Evolutionary conservation across 2,797 vertebrate genomes (phyloP).

Genomic region (Leptoclinus maculatus): DNA sequence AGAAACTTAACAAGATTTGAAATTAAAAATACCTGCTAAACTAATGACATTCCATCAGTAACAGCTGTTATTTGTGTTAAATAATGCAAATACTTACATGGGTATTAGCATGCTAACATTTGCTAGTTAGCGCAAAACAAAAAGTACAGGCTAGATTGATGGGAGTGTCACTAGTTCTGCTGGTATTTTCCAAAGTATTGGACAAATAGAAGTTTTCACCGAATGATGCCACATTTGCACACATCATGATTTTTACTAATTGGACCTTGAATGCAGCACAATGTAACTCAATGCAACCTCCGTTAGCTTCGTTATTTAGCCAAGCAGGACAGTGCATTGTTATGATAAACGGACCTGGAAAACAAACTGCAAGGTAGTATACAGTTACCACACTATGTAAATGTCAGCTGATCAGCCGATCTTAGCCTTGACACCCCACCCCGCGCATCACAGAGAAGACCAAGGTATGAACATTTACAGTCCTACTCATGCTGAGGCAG

Average conservation of each 20-base stretch:
- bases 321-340: neutral
- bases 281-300: neutral
- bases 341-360: neutral
- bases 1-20: neutral
- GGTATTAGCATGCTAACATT: too few species aligned
- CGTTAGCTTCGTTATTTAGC: neutral
- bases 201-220: neutral
- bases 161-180: too few species aligned
- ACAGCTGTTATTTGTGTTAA: neutral
- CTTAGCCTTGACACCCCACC: constrained; percentile 10
- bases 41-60: too few species aligned
- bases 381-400: neutral
- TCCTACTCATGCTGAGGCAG: neutral
- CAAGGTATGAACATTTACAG: constrained; percentile 28
- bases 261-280: neutral
- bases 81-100: neutral
- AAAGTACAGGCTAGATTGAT: too few species aligned
- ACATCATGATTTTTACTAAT: neutral
- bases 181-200: too few species aligned
- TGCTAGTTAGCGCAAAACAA: too few species aligned
- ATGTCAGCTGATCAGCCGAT: constrained; percentile 43
- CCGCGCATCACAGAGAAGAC: neutral
- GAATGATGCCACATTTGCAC: neutral
- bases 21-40: neutral
- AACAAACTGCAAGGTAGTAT: neutral